A percentile compares a stretch with the other conserved stretches of the same genome.
phyloP scores from a whole-genome alignment of 2,888 invertebrate genomes.

The Slavum lentiscoides region DNA sequence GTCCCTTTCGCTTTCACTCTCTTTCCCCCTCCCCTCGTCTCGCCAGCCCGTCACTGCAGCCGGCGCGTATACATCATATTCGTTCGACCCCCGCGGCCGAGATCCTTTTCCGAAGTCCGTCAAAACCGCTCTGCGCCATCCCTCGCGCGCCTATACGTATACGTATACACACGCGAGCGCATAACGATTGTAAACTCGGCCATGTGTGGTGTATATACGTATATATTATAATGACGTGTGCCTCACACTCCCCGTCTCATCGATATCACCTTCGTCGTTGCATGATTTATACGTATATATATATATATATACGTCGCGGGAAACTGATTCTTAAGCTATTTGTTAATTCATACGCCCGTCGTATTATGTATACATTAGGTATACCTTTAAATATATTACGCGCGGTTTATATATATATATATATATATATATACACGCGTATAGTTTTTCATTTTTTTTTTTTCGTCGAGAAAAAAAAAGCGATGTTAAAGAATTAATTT shows the following conservation, averaged over 20 bases:
- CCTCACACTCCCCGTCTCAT: background rate
- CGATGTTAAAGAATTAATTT: too few species aligned
- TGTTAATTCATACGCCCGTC: background rate
- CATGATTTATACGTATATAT: conserved; percentile 1
- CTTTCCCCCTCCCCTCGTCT: background rate
- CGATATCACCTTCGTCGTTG: conserved; percentile 17
- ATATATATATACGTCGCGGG: too few species aligned
- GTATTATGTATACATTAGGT: too few species aligned
- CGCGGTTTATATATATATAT: too few species aligned
- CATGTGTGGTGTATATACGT: background rate
- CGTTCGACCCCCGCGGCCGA: conserved; percentile 25
- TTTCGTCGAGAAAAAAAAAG: too few species aligned
- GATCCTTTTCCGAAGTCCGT: conserved; percentile 49
- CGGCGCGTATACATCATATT: too few species aligned
- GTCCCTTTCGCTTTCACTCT: conserved; percentile 24
- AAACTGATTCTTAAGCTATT: conserved; percentile 16
- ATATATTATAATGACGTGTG: background rate
- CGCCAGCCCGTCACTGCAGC: conserved; percentile 3
- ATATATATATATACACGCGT: too few species aligned
- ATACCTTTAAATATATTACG: too few species aligned
- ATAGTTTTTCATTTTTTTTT: too few species aligned
- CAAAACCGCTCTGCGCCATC: conserved; percentile 20
- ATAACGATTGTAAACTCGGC: conserved; percentile 46
- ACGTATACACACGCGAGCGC: background rate
- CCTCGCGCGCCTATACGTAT: too few species aligned